These are phyloP conservation scores for Myrmecophaga tridactyla DNA, from an alignment of 2,113 vertebrate species.

Conservation along the genomic window DNA sequence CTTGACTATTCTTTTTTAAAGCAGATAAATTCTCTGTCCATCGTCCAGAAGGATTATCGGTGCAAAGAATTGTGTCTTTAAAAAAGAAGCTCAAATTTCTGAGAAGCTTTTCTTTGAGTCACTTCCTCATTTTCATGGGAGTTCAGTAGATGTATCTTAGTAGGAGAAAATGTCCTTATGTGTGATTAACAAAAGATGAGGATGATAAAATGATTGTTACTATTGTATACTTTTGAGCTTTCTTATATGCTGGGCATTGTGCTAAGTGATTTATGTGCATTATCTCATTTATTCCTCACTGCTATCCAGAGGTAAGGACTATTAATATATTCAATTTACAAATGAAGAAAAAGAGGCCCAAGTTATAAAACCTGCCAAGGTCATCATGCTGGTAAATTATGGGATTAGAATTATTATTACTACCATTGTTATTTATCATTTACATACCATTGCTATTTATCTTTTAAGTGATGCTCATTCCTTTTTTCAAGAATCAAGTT, in stretches of 20 bases:
- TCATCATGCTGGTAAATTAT: background rate
- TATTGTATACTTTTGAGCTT: background rate
- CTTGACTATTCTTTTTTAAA: background rate
- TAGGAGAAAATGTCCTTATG: background rate
- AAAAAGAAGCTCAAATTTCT: background rate
- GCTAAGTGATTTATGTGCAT: background rate
- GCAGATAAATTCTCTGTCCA: background rate
- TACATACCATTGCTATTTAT: background rate
- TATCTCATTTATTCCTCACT: background rate
- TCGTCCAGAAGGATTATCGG: fast-evolving
- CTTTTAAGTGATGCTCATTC: background rate
- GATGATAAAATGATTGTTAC: background rate
- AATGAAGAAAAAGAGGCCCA: background rate
- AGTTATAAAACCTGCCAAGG: background rate
- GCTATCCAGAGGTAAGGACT: background rate
- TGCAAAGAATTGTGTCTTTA: background rate
- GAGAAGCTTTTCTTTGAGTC: background rate
- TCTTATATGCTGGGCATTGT: background rate
- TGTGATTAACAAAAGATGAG: background rate
- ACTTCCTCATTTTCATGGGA: background rate
- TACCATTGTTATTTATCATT: too few relatives aligned
- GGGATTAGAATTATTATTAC: background rate
- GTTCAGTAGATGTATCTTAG: background rate
- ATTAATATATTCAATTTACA: background rate
- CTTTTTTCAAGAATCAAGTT: background rate